These are phyloP conservation scores for Thalassoma bifasciatum DNA, from an alignment of 2,113 vertebrate genomes.

Conservation along the genomic window DNA sequence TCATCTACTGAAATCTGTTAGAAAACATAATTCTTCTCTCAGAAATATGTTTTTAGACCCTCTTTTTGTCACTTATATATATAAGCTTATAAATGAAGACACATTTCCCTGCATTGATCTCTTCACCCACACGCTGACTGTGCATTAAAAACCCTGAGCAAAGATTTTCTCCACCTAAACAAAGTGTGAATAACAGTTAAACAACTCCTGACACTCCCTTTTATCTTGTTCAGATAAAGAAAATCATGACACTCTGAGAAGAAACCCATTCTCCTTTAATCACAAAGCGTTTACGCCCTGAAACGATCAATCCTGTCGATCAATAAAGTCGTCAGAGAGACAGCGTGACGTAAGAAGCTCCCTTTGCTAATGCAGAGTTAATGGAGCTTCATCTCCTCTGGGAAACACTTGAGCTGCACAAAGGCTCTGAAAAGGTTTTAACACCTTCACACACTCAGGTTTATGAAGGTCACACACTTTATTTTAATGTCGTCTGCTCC, in stretches of 20 bases:
- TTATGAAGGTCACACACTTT: neutral
- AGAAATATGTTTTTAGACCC: too few relatives aligned
- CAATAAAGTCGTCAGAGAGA: conserved; percentile 33
- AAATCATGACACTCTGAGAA: neutral
- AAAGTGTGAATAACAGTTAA: neutral
- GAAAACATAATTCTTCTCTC: too few relatives aligned
- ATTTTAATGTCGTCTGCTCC: neutral
- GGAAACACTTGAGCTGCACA: conserved; percentile 31
- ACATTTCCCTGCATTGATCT: neutral
- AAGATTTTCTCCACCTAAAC: neutral
- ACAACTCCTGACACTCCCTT: neutral
- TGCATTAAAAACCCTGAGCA: too few relatives aligned
- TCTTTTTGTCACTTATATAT: too few relatives aligned
- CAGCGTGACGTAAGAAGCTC: conserved; percentile 24
- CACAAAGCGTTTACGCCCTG: conserved; percentile 23
- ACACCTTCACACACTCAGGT: neutral
- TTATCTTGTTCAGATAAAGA: conserved; percentile 13
- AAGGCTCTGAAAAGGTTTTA: neutral
- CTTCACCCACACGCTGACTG: neutral
- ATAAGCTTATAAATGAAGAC: neutral
- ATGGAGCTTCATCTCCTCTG: conserved; percentile 46
- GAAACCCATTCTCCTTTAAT: neutral
- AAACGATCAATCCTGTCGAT: conserved; percentile 36
- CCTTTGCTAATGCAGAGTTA: conserved; percentile 42
- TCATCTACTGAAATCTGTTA: too few relatives aligned